Evolutionary conservation across 2,113 vertebrate species (phyloP).

Genomic region (Oreocharis arfaki): DNA sequence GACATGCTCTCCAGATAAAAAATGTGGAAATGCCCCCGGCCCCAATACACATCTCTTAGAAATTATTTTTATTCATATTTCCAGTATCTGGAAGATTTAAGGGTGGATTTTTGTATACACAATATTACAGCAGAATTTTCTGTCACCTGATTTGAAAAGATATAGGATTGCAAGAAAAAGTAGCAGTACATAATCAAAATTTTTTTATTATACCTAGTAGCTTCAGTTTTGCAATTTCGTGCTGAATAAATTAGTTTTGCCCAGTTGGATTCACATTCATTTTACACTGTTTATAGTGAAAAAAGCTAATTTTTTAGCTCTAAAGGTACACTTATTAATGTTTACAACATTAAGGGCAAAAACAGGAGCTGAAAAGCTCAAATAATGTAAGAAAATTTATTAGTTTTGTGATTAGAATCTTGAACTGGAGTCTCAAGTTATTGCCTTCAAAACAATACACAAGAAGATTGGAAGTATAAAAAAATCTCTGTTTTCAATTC

Average conservation of each 20-base stretch:
- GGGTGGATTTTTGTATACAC: not conserved
- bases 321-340: not conserved
- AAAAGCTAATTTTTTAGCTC: not conserved
- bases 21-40: fast-evolving
- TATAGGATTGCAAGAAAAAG: not conserved
- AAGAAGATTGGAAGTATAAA: not conserved
- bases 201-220: not conserved
- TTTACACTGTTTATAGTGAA: not conserved
- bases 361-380: not conserved
- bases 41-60: not conserved
- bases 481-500: not conserved
- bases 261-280: not conserved
- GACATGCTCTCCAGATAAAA: not conserved
- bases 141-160: not conserved
- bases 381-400: not conserved
- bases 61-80: not conserved
- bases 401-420: not conserved
- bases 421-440: not conserved
- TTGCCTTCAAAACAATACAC: not conserved
- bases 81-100: not conserved
- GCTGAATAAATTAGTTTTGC: not conserved
- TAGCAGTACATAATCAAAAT: not conserved
- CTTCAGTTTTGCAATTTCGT: not conserved
- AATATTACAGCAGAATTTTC: not conserved
- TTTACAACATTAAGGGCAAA: not conserved